A percentile compares a stretch with the other conserved stretches of the same genome.
These are phyloP conservation scores for Balaeniceps rex DNA, from an alignment of 2,113 vertebrate species.

Conservation along the genomic window DNA sequence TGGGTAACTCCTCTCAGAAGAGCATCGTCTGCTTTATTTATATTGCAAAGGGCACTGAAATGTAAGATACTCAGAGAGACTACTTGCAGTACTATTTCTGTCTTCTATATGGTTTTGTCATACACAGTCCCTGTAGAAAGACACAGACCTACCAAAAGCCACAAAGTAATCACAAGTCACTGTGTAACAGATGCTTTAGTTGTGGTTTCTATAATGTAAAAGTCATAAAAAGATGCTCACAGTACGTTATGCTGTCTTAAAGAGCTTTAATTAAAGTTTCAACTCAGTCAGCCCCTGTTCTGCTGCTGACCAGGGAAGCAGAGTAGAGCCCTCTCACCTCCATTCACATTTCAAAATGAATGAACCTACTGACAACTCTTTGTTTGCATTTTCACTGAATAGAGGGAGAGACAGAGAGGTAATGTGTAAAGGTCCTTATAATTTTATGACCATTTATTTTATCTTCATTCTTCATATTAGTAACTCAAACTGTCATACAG, in stretches of 20 bases:
- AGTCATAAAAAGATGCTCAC: background rate
- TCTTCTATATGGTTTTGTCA: background rate
- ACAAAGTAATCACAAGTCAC: background rate
- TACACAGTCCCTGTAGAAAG: background rate
- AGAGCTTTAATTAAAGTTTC: background rate
- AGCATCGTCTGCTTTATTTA: background rate
- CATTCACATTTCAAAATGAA: conserved; percentile 10
- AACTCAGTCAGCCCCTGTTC: background rate
- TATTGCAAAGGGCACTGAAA: background rate
- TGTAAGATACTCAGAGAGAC: background rate
- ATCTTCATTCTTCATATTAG: background rate
- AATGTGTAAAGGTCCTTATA: background rate
- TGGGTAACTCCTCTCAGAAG: background rate
- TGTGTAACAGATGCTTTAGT: background rate
- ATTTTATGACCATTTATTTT: background rate
- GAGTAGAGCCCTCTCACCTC: background rate
- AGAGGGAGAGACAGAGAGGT: background rate
- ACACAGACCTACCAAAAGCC: background rate
- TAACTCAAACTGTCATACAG: background rate
- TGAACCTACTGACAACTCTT: background rate
- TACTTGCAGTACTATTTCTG: background rate
- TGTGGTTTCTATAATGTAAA: background rate
- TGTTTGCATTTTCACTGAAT: background rate
- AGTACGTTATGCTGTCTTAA: background rate
- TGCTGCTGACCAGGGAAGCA: background rate